Conservation (phyloP, 2,888 invertebrate species). For the Trachelus troglodyta region DNA sequence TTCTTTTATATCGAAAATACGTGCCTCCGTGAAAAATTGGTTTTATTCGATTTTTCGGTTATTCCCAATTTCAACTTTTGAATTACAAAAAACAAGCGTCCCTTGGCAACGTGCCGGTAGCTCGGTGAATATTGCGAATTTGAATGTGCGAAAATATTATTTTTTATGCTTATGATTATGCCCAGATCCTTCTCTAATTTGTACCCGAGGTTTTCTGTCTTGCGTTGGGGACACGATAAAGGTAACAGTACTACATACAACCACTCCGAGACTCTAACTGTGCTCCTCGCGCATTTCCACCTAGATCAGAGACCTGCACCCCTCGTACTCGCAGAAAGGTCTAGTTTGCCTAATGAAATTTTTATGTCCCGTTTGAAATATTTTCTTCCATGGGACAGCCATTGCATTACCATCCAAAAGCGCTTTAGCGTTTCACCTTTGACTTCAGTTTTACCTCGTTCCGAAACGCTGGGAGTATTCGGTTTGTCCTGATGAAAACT, state of each 20-base stretch:
- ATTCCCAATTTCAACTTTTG: background rate
- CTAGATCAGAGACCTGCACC: background rate
- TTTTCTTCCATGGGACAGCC: constrained; percentile 26
- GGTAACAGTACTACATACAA: background rate
- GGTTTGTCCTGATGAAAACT: background rate
- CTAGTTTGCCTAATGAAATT: constrained; percentile 54
- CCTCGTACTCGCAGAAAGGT: constrained; percentile 33
- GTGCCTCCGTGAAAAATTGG: background rate
- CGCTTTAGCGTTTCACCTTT: constrained; percentile 30
- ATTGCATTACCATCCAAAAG: constrained; percentile 42
- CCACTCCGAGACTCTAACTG: background rate
- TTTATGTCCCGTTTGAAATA: constrained; percentile 44
- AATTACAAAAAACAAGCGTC: background rate
- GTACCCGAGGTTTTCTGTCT: background rate
- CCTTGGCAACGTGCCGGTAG: background rate
- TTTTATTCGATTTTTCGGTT: background rate
- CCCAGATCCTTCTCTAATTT: background rate
- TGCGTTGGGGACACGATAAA: background rate
- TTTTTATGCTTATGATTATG: background rate
- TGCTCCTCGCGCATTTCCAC: background rate
- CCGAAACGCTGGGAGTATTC: background rate
- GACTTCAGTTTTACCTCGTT: constrained; percentile 33
- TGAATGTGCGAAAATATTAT: background rate
- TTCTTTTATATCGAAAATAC: background rate
- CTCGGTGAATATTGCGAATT: background rate